Base-by-base conservation (phyloP, 2,113 vertebrate genomes). In the Periophthalmodon schlosseri region DNA sequence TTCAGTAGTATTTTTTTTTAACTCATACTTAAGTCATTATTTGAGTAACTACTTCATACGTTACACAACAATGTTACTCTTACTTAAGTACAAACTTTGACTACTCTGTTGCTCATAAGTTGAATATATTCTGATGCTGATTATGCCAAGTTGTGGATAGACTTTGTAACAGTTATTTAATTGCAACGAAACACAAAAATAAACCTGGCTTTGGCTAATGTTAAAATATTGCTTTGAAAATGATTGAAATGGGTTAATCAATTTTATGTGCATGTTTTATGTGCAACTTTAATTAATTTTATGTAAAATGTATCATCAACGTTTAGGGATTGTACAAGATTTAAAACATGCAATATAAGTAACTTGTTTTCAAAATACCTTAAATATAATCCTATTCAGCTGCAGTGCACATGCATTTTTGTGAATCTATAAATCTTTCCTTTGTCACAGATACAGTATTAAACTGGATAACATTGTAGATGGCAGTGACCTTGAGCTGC, bases 401-500 rank as follows among this genome's bases (percentile, higher is more conserved):
- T 52, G 18, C 49, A 52, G 49, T 20, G 16, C 49, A 18, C 16
- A 52, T 50, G 49, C 6, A 52, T 52, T 52, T 18, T 52, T 52
- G 49, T 52, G 49, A 52, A 10, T 39, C 36, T 39, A 5, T 39
- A 39, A 39, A 39, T 44, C 39, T 44, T 2, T n/a, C 18, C 18
- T 8, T 54, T 54, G 50, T 54, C n/a, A 54, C 50, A 54, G 50
- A 54, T n/a, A 54, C 50, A 8, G 23, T 12, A 24, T 60, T 28
- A 20, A 36, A 64, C 24, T 61, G 9, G 60, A 63, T 24, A 28
- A 28, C 1, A 61, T 61, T 61, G 58, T 36, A 44, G 33, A 65
- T 16, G 20, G 63, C 34, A 65, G 63, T 39, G 18, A 65, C 63
- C 95, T 95, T 95, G 84, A 89, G 90, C 68, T 84, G 87, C 67